phyloP scores from a whole-genome alignment of 2,888 invertebrate genomes.

The Esperia sulphurella region DNA sequence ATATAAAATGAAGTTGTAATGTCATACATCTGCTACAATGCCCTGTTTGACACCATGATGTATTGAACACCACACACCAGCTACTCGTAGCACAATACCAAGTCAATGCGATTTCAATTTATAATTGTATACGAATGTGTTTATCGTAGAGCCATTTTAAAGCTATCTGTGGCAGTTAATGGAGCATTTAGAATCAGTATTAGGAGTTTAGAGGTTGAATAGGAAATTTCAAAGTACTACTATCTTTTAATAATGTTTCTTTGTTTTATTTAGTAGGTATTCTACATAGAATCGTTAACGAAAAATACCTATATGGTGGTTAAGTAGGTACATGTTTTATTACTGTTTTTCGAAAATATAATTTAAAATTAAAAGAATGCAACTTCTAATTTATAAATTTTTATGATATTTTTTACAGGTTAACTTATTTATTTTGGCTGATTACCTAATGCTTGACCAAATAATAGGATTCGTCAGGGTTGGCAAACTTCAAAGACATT shows the following conservation, averaged over 20 bases:
- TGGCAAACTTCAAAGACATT: too few relatives aligned
- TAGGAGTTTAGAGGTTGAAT: conserved; percentile 20
- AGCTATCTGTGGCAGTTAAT: conserved; percentile 32
- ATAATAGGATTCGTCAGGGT: too few relatives aligned
- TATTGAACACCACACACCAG: conserved; percentile 33
- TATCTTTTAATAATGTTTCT: background rate
- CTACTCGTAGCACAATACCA: background rate
- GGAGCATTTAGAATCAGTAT: conserved; percentile 36
- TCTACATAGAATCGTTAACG: too few relatives aligned
- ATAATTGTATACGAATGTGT: conserved; percentile 54
- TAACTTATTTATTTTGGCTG: too few relatives aligned
- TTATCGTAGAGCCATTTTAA: conserved; percentile 41
- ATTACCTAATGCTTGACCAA: too few relatives aligned
- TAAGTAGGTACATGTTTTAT: too few relatives aligned
- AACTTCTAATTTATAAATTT: too few relatives aligned
- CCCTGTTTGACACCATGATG: conserved; percentile 62
- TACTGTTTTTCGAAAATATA: too few relatives aligned
- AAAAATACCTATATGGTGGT: too few relatives aligned
- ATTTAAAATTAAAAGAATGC: too few relatives aligned
- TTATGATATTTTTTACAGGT: too few relatives aligned
- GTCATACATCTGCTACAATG: conserved; percentile 72
- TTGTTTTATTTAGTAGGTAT: too few relatives aligned
- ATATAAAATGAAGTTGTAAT: conserved; percentile 72
- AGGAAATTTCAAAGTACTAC: background rate
- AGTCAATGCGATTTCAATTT: conserved; percentile 49